A percentile compares a stretch with the other conserved stretches of the same genome.
These are phyloP conservation scores for Labeo calbasu DNA, from an alignment of 2,797 vertebrate species.

Conservation along the genomic window DNA sequence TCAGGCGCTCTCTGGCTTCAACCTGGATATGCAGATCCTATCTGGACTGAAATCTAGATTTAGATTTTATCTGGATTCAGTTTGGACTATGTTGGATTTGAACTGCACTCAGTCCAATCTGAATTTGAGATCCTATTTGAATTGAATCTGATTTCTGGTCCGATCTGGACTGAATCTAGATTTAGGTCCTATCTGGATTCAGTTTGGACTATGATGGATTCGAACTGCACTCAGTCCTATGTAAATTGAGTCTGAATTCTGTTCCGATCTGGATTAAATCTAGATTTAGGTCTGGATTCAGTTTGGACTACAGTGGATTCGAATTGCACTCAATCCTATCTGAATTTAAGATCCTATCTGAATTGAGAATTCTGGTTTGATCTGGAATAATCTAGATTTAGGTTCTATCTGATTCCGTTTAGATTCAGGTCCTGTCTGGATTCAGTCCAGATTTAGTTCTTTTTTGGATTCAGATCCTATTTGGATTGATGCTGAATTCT, in stretches of 20 bases:
- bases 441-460: not conserved
- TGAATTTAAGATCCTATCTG: no score
- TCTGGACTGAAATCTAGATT: conserved; percentile 7
- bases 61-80: not conserved
- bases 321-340: no score
- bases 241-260: not conserved
- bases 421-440: not conserved
- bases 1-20: no score
- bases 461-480: not conserved
- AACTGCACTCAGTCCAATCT: not conserved
- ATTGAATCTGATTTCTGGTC: no score
- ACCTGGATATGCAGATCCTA: not conserved
- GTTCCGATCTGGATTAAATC: not conserved
- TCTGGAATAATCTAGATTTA: no score
- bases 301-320: no score
- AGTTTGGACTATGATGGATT: not conserved
- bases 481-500: not conserved
- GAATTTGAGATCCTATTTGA: not conserved
- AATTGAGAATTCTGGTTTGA: no score
- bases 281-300: not conserved
- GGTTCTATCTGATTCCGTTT: no score
- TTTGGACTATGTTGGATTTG: not conserved
- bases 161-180: not conserved
- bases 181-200: not conserved
- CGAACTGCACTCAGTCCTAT: not conserved